Evolutionary conservation across 37 sponge, comb jelly and placozoan species (phyloP).

Genomic region (Mnemiopsis leidyi): DNA sequence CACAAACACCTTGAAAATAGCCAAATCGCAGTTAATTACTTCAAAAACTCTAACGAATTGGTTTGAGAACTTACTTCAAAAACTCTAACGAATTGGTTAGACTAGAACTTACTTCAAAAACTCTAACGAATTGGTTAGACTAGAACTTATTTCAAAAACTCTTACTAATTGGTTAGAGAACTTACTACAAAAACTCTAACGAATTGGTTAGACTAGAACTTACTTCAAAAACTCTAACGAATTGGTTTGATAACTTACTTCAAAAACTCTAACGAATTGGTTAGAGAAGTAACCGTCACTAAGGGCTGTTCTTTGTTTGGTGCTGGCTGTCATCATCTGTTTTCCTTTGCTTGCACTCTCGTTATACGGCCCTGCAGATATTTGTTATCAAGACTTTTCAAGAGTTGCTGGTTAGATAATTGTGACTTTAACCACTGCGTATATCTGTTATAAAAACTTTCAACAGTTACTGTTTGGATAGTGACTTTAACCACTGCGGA

Average conservation of each 20-base stretch:
- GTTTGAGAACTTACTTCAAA: not conserved
- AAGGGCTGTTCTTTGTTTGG: slow-evolving; percentile 69
- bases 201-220: not conserved
- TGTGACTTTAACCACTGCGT: no score
- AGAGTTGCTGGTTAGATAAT: no score
- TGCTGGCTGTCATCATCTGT: slow-evolving; percentile 72
- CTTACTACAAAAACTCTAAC: not conserved
- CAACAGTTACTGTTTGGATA: no score
- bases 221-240: not conserved
- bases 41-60: no score
- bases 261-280: slow-evolving; percentile 73
- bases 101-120: slow-evolving; percentile 55
- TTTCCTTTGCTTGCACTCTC: slow-evolving; percentile 75
- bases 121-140: slow-evolving; percentile 72
- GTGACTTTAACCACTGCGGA: no score
- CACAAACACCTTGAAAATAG: no score
- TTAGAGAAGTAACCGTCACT: slow-evolving; percentile 84
- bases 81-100: not conserved
- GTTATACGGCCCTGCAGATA: slow-evolving; percentile 77
- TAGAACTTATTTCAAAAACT: not conserved
- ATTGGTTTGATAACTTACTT: slow-evolving; percentile 48
- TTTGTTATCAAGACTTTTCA: no score
- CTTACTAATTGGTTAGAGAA: not conserved
- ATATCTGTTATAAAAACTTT: no score
- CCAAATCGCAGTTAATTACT: no score